phyloP scores from a whole-genome alignment of 2,113 vertebrate species.

The Varanus komodoensis region DNA sequence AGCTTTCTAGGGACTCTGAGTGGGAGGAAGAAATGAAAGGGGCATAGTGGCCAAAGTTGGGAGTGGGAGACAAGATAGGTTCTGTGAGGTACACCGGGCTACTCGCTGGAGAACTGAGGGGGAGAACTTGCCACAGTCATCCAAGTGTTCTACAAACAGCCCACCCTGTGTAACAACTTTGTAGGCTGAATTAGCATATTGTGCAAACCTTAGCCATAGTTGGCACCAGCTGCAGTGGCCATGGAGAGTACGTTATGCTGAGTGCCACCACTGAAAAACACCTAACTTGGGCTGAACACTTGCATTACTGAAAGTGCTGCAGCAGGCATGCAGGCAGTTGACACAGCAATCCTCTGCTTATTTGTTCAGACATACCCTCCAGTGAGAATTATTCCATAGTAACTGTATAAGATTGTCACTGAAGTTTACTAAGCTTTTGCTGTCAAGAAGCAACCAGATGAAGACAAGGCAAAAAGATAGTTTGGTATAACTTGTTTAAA shows the following conservation, averaged over 20 bases:
- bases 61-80: too few relatives aligned
- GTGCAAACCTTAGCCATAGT: background rate
- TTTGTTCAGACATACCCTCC: background rate
- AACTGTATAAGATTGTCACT: background rate
- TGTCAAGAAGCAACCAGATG: background rate
- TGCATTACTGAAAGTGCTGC: background rate
- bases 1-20: too few relatives aligned
- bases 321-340: background rate
- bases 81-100: too few relatives aligned
- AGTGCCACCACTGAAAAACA: background rate
- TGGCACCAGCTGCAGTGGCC: background rate
- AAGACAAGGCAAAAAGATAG: slow-evolving; percentile 41
- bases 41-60: too few relatives aligned
- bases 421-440: background rate
- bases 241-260: background rate
- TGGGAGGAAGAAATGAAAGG: too few relatives aligned
- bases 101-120: too few relatives aligned
- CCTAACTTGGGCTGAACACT: background rate
- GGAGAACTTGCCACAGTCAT: too few relatives aligned
- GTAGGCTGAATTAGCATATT: too few relatives aligned
- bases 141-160: too few relatives aligned
- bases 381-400: background rate
- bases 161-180: too few relatives aligned
- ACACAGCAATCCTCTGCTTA: background rate
- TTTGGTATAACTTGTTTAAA: slow-evolving; percentile 63